Percentiles rank a stretch among this genome's conserved stretches.
Evolutionary conservation across 2,888 invertebrate genomes (phyloP).

Genomic region (Nineta flava): DNA sequence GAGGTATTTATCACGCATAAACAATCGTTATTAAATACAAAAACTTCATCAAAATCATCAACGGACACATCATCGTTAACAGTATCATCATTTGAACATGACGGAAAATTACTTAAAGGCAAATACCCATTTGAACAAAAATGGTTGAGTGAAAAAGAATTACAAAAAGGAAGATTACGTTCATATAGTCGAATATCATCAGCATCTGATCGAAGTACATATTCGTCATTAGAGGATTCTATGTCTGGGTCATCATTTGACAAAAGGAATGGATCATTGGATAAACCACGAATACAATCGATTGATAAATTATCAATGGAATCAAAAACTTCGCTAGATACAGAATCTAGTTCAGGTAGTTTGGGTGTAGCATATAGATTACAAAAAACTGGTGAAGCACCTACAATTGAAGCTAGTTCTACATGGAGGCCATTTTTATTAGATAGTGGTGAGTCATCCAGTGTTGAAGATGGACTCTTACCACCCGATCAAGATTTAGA

Average conservation of each 20-base stretch:
- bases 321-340: conserved; percentile 52
- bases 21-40: conserved; percentile 16
- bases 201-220: conserved; percentile 21
- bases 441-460: conserved; percentile 73
- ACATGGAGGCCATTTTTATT: conserved; percentile 73
- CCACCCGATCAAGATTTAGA: conserved; percentile 51
- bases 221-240: conserved; percentile 26
- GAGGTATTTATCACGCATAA: neutral
- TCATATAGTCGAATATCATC: conserved; percentile 26
- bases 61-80: conserved; percentile 15
- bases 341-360: conserved; percentile 52
- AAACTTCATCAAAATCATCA: conserved; percentile 17
- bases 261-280: conserved; percentile 17
- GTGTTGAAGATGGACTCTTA: conserved; percentile 69
- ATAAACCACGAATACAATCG: conserved; percentile 22
- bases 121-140: conserved; percentile 30
- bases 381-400: conserved; percentile 36
- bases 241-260: conserved; percentile 13
- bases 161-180: conserved; percentile 25
- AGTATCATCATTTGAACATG: conserved; percentile 3
- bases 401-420: conserved; percentile 50
- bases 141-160: conserved; percentile 28
- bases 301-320: conserved; percentile 36
- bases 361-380: conserved; percentile 48
- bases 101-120: conserved; percentile 15